Percentiles rank a stretch among this genome's conserved stretches.
These are phyloP conservation scores for Zygothrica quintamaculata DNA, from an alignment of 2,888 invertebrate species.

Conservation along the genomic window DNA sequence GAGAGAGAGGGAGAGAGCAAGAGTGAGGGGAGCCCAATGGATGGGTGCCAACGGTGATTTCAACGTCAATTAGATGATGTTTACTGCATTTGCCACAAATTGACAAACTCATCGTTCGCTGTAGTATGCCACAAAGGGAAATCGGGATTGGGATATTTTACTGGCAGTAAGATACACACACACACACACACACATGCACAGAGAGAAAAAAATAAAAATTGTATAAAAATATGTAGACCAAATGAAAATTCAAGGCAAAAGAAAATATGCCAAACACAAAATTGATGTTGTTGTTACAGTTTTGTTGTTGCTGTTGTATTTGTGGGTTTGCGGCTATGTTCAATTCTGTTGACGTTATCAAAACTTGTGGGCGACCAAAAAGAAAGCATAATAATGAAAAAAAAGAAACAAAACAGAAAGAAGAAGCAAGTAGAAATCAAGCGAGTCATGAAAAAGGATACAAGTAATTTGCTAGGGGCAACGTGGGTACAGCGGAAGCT, in stretches of 20 bases:
- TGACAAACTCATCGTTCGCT: slow-evolving; percentile 66
- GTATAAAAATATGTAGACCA: slow-evolving; percentile 45
- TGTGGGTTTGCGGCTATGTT: slow-evolving; percentile 70
- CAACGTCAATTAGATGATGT: slow-evolving; percentile 79
- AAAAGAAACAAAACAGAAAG: slow-evolving; percentile 1
- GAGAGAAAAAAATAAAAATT: slow-evolving; percentile 24
- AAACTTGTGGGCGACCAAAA: slow-evolving; percentile 62
- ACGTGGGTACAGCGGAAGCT: slow-evolving; percentile 70
- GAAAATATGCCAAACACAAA: slow-evolving; percentile 54
- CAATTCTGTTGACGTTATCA: slow-evolving; percentile 79
- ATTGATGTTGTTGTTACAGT: slow-evolving; percentile 2
- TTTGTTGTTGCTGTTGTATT: slow-evolving; percentile 32
- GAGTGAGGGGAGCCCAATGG: background rate
- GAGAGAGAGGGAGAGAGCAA: slow-evolving; percentile 1
- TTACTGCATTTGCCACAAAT: slow-evolving; percentile 79
- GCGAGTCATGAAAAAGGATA: slow-evolving; percentile 75
- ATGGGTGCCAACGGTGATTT: slow-evolving; percentile 53
- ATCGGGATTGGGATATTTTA: slow-evolving; percentile 1
- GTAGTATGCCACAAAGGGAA: slow-evolving; percentile 44
- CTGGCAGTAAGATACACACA: slow-evolving; percentile 12
- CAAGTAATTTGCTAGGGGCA: slow-evolving; percentile 78
- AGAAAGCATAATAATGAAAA: slow-evolving; percentile 6
- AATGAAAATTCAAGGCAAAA: slow-evolving; percentile 67
- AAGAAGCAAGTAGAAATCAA: slow-evolving; percentile 50
- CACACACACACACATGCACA: background rate